phyloP scores from a whole-genome alignment of 2,888 invertebrate genomes.

The Eurytoma californica region DNA sequence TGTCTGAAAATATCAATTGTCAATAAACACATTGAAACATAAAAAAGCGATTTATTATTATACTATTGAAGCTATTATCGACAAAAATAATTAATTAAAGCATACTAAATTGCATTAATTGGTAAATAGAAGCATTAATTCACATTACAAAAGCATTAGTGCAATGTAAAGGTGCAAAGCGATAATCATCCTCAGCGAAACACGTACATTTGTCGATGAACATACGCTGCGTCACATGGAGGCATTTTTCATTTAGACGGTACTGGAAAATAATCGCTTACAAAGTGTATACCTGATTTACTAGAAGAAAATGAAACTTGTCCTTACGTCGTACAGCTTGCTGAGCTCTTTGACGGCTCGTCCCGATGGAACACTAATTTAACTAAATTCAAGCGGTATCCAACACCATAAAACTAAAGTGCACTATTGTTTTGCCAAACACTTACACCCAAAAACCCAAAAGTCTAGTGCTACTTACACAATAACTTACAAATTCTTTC shows the following conservation, averaged over 20 bases:
- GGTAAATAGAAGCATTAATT: constrained; percentile 29
- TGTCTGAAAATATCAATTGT: constrained; percentile 63
- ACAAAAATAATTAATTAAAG: background rate
- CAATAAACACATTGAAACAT: constrained; percentile 4
- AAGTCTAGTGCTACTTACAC: constrained; percentile 33
- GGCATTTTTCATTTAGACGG: constrained; percentile 26
- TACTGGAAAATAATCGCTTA: constrained; percentile 45
- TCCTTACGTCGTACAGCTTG: constrained; percentile 68
- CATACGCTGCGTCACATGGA: constrained; percentile 44
- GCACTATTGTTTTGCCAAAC: constrained; percentile 36
- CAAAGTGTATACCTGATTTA: constrained; percentile 66
- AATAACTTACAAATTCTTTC: background rate
- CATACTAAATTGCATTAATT: constrained; percentile 6
- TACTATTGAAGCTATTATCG: background rate
- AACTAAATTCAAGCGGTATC: constrained; percentile 57
- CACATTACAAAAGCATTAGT: constrained; percentile 35
- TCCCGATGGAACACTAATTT: constrained; percentile 64
- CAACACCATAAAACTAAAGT: constrained; percentile 50
- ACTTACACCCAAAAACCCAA: constrained; percentile 33
- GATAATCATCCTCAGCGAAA: constrained; percentile 27
- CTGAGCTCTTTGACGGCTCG: constrained; percentile 66
- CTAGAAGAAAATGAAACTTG: constrained; percentile 69
- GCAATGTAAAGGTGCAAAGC: constrained; percentile 33
- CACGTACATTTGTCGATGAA: constrained; percentile 52
- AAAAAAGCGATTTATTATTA: no score